Evolutionary conservation across 2,888 invertebrate genomes (phyloP).

Genomic region (Platypus cylindrus): DNA sequence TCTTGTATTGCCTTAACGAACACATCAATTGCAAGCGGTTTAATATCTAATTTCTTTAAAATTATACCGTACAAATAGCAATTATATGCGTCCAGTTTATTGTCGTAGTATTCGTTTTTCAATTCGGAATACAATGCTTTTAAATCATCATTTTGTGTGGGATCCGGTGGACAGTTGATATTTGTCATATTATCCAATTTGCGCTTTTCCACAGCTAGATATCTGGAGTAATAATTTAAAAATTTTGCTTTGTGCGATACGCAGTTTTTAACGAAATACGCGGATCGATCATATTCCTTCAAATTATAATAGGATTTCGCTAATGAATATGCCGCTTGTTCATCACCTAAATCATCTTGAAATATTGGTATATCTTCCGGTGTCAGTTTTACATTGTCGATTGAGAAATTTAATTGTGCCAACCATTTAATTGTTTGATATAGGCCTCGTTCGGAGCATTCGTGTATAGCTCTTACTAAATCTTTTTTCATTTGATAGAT

Average conservation of each 20-base stretch:
- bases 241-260: conserved; percentile 57
- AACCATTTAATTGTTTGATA: conserved; percentile 79
- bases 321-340: conserved; percentile 59
- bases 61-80: conserved; percentile 85
- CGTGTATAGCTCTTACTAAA: conserved; percentile 48
- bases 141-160: conserved; percentile 40
- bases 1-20: conserved; percentile 66
- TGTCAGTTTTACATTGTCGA: conserved; percentile 51
- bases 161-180: conserved; percentile 44
- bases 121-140: conserved; percentile 45
- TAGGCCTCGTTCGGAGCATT: conserved; percentile 70
- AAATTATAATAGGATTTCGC: conserved; percentile 83
- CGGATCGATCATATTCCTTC: conserved; percentile 81
- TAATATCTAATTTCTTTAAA: conserved; percentile 72
- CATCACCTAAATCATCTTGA: conserved; percentile 42
- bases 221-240: conserved; percentile 73
- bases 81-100: conserved; percentile 73
- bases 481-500: conserved; percentile 52
- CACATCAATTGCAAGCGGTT: conserved; percentile 63
- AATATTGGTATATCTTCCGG: conserved; percentile 40
- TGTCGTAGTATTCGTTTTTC: conserved; percentile 43
- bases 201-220: conserved; percentile 82
- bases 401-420: conserved; percentile 68
- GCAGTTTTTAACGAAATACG: conserved; percentile 64
- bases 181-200: conserved; percentile 68